Base-by-base conservation (phyloP, 2,113 vertebrate species). In the Empidonax traillii region DNA sequence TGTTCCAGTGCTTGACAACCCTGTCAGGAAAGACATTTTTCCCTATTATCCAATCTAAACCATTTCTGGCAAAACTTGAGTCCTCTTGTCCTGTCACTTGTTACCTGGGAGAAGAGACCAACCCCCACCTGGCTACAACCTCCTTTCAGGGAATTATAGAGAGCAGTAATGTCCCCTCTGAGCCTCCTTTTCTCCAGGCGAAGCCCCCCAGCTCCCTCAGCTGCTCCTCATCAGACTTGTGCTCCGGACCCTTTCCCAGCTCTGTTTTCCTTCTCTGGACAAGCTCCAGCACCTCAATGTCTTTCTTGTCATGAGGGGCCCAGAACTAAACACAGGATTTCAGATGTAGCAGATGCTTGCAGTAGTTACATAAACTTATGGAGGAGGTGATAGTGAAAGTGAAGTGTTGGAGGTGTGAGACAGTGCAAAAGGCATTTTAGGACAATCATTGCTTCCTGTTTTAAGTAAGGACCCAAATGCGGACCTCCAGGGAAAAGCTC, bases 271-370 rank as follows among this genome's bases (percentile, higher is more conserved):
- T 33, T 43, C 49, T 12, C 63, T 43, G 56, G 14, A 43, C 43
- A 0, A 0, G 0, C 5, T 49, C 22, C 79, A 23, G 56, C 43
- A 15, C 12, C 72, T 56, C 41, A 11, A 3, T 33, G 31, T 16
- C 5, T 1, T 4, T 35, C 9, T 1, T 65, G 51, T 3, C 0
- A 0, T 23, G 49, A 63, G 9, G 5, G 14, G 5, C 18, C 30
- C 56, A 71, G 30, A 63, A 24, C 35, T 33, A 49, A 1, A 14
- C 31, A 5, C 43, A 77, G 43, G 4, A 56, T 33, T 51, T 63
- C 49, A 44, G 43, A 9, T 22, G 55, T 2, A 31, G n/a, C 30
- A 63, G 53, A 19, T 25, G 49, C 15, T 72, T 66, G 31, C 22
- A 67, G 27, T 3, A 44, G 6, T 41, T 67, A 22, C 27, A 56